Conservation (phyloP, 2,888 invertebrate genomes). For the Drosophila pseudotakahashii region DNA sequence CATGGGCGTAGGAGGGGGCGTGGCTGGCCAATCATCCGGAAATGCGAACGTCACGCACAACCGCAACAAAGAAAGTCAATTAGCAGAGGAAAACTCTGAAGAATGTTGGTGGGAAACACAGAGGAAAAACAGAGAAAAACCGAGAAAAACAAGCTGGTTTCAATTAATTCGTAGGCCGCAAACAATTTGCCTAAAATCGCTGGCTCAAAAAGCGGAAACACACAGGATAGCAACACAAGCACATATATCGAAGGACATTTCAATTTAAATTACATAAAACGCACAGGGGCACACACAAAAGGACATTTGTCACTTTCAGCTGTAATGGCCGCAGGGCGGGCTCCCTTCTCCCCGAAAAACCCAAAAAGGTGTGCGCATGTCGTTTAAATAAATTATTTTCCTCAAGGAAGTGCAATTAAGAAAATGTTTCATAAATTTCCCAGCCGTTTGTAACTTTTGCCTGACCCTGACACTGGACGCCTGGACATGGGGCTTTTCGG, state of each 20-base stretch:
- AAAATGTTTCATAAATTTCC: conserved; percentile 84
- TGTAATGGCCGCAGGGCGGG: conserved; percentile 22
- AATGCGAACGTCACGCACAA: conserved; percentile 45
- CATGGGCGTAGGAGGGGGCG: conserved; percentile 2
- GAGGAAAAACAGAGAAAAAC: conserved; percentile 15
- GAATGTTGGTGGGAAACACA: conserved; percentile 19
- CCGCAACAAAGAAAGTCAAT: conserved; percentile 57
- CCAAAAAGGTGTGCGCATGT: conserved; percentile 78
- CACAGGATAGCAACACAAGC: too few species aligned
- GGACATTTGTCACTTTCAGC: conserved; percentile 57
- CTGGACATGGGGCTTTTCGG: conserved; percentile 6
- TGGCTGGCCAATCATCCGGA: conserved; percentile 39
- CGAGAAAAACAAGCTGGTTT: conserved; percentile 26
- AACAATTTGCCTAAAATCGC: conserved; percentile 10
- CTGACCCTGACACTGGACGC: conserved; percentile 43
- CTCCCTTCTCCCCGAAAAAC: not conserved
- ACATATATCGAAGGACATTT: conserved; percentile 64
- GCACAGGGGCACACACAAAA: not conserved
- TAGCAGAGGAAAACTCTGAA: conserved; percentile 36
- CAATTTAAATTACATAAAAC: conserved; percentile 70
- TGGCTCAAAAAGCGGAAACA: not conserved
- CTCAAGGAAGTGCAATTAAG: conserved; percentile 84
- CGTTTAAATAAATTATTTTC: conserved; percentile 84
- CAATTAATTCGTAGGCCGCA: conserved; percentile 23
- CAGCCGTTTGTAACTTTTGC: conserved; percentile 54